Evolutionary conservation across 2,888 invertebrate genomes (phyloP).

Genomic region (Philonicus albiceps): DNA sequence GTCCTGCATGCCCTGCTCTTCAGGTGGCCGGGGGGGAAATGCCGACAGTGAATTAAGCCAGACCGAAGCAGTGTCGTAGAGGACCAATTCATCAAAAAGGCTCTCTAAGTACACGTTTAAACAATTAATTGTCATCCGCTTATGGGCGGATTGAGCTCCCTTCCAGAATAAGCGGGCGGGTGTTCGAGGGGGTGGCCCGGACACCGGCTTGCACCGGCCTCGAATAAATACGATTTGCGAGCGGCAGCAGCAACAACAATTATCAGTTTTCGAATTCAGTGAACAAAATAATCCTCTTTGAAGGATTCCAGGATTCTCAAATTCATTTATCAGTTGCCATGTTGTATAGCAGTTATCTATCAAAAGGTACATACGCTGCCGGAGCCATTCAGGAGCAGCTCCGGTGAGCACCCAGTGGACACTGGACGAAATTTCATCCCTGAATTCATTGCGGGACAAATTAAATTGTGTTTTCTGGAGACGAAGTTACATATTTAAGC

Average conservation of each 20-base stretch:
- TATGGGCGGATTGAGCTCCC: slow-evolving; percentile 27
- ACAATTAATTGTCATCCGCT: slow-evolving; percentile 42
- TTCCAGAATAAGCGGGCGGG: slow-evolving; percentile 43
- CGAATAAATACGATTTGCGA: slow-evolving; percentile 41
- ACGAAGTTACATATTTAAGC: slow-evolving; percentile 16
- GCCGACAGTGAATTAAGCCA: background rate
- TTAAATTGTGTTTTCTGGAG: slow-evolving; percentile 26
- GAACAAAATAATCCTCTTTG: slow-evolving; percentile 53
- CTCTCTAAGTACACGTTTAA: slow-evolving; percentile 21
- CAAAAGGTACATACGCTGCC: slow-evolving; percentile 16
- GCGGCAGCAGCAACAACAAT: slow-evolving; percentile 48
- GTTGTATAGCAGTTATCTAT: slow-evolving; percentile 29
- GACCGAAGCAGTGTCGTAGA: background rate
- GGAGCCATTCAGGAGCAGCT: background rate
- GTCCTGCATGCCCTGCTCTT: background rate
- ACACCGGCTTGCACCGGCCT: slow-evolving; percentile 29
- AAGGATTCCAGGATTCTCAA: slow-evolving; percentile 38
- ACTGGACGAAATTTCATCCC: slow-evolving; percentile 10
- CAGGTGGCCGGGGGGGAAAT: background rate
- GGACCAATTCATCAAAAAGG: slow-evolving; percentile 14
- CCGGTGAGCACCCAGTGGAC: background rate
- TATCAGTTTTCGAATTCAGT: slow-evolving; percentile 54
- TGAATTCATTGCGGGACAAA: slow-evolving; percentile 30
- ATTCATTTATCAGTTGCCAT: slow-evolving; percentile 37
- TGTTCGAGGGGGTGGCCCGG: slow-evolving; percentile 45